These are phyloP conservation scores for Ailuropoda melanoleuca DNA, from an alignment of 2,113 vertebrate genomes.

Conservation along the genomic window DNA sequence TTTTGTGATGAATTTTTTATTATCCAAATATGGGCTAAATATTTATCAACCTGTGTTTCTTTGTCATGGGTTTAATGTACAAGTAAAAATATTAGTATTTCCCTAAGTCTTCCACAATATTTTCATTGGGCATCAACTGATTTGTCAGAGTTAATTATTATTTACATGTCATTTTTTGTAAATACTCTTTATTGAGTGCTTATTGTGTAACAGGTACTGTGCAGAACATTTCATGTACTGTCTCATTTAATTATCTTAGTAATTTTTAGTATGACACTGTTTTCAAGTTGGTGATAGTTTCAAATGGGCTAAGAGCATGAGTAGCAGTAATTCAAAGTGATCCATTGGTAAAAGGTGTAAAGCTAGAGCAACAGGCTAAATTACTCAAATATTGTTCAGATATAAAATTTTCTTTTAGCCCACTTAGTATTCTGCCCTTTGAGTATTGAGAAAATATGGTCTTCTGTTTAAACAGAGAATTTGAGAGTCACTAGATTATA, in stretches of 20 bases:
- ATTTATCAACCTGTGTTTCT: background rate
- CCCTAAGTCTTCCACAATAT: background rate
- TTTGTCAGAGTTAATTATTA: background rate
- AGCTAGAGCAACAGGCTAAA: background rate
- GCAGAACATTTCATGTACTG: background rate
- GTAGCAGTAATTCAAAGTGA: background rate
- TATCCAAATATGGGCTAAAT: background rate
- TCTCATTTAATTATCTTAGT: background rate
- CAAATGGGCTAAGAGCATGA: background rate
- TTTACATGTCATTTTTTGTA: slow-evolving; percentile 5
- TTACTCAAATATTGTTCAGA: slow-evolving; percentile 1
- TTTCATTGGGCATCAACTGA: background rate
- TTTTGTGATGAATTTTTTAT: background rate
- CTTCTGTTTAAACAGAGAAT: slow-evolving; percentile 38
- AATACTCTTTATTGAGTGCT: background rate
- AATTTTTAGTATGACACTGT: background rate
- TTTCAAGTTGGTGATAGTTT: slow-evolving; percentile 14
- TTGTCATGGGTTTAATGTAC: background rate
- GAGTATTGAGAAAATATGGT: slow-evolving; percentile 1
- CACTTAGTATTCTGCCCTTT: background rate
- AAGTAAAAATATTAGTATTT: slow-evolving; percentile 23
- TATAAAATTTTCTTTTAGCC: background rate
- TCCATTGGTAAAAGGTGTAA: background rate
- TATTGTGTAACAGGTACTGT: background rate
- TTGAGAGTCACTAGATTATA: background rate